Base-by-base conservation (phyloP, 2,888 invertebrate genomes). In the Hydroisotoma schaefferi region DNA sequence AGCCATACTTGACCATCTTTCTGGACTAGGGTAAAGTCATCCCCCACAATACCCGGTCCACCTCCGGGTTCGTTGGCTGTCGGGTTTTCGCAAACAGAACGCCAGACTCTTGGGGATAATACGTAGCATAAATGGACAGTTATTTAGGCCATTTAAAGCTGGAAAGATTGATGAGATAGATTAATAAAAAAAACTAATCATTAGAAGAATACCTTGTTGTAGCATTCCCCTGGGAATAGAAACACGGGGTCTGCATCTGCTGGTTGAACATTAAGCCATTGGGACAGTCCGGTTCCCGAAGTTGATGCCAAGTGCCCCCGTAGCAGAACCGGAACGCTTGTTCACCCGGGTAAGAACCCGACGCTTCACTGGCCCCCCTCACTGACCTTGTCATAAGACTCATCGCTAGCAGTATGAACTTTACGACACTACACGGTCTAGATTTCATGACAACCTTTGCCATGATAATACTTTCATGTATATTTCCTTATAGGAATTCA, bases 281-380 rank as follows among this genome's bases (percentile, higher is more conserved):
- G 8, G 59, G 57, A 55, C 65, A 65, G 15, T 62, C 59, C 18
- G 46, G 15, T 18, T 62, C 38, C n/a, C 23, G 46, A 38, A 65
- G 22, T 52, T 65, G 55, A 22, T 65, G 65, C 55, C 62, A 65
- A 37, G 53, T 53, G 20, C 65, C 65, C 27, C 52, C 51, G 28
- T 62, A 48, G 29, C 65, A 65, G 44, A 65, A 65, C 15, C 65
- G 56, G 55, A 65, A 65, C 29, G n/a, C n/a, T n/a, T n/a, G n/a
- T n/a, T n/a, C n/a, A n/a, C n/a, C n/a, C n/a, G n/a, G n/a, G n/a
- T n/a, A n/a, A n/a, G n/a, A n/a, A n/a, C n/a, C n/a, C n/a, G n/a
- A n/a, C n/a, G n/a, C n/a, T n/a, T n/a, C n/a, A n/a, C n/a, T n/a
- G n/a, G n/a, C n/a, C n/a, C n/a, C n/a, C n/a, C n/a, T n/a, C n/a